phyloP scores from a whole-genome alignment of 2,888 invertebrate species.

The Amphiduros pacificus region DNA sequence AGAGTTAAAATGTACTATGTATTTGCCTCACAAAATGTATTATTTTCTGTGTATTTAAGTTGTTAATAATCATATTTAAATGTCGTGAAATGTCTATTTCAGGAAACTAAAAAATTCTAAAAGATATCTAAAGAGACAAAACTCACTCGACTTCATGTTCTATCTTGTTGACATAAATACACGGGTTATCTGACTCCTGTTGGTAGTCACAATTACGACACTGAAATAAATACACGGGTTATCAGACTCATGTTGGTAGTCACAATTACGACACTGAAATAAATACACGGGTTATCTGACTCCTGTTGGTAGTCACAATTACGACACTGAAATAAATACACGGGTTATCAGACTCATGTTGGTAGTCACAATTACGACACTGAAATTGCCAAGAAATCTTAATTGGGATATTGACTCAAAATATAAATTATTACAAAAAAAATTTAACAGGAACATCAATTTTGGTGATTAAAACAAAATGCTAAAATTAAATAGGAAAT shows the following conservation, averaged over 20 bases:
- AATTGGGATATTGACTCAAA: too few species aligned
- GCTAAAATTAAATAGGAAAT: too few species aligned
- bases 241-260: conserved; percentile 94
- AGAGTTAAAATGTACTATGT: too few species aligned
- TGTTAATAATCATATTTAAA: too few species aligned
- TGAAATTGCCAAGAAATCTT: conserved; percentile 58
- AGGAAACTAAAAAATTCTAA: too few species aligned
- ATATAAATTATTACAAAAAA: too few species aligned
- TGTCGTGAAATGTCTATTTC: too few species aligned
- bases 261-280: conserved; percentile 98
- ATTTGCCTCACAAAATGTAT: too few species aligned
- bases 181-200: conserved; percentile 94
- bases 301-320: conserved; percentile 97
- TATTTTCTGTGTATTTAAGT: too few species aligned
- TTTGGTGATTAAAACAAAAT: too few species aligned
- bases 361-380: conserved; percentile 97
- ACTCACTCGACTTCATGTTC: conserved; percentile 99
- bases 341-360: conserved; percentile 93
- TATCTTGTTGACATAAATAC: conserved; percentile 99
- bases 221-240: conserved; percentile 77
- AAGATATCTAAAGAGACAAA: too few species aligned
- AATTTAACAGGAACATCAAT: too few species aligned
- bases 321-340: conserved; percentile 79
- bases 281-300: conserved; percentile 97
- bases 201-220: conserved; percentile 98